Evolutionary conservation across 2,113 vertebrate species (phyloP).

Genomic region (Kryptolebias marmoratus): DNA sequence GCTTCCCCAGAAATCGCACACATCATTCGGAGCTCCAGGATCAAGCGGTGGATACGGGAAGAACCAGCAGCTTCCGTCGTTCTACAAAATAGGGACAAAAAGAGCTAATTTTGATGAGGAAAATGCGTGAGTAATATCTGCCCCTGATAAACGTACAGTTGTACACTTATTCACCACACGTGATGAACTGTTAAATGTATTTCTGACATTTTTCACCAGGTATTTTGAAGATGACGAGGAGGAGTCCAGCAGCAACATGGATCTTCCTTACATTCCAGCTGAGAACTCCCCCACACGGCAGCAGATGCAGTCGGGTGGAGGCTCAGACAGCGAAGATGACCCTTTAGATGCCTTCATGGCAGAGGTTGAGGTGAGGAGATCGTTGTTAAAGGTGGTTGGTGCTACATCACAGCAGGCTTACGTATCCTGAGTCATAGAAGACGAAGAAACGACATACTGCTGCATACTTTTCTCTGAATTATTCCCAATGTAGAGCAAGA

Average conservation of each 20-base stretch:
- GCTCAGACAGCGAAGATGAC: constrained; percentile 97
- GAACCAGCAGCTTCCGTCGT: constrained; percentile 92
- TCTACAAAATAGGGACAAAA: constrained; percentile 99
- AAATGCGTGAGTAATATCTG: constrained; percentile 84
- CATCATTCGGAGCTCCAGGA: constrained; percentile 85
- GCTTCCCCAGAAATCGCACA: constrained; percentile 84
- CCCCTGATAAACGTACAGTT: not conserved
- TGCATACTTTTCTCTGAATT: no score
- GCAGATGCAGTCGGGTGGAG: constrained; percentile 88
- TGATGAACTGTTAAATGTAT: not conserved
- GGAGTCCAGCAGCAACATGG: constrained; percentile 89
- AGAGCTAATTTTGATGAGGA: constrained; percentile 97
- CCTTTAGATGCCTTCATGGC: constrained; percentile 99
- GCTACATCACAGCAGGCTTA: not conserved
- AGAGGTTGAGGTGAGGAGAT: constrained; percentile 90
- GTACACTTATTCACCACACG: not conserved
- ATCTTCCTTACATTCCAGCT: constrained; percentile 96
- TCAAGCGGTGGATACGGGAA: constrained; percentile 86
- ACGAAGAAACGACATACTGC: no score
- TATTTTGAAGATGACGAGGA: constrained; percentile 99
- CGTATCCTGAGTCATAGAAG: no score
- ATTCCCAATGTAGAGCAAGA: no score
- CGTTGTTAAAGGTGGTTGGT: not conserved
- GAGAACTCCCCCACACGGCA: constrained; percentile 97
- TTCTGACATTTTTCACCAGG: constrained; percentile 64